These are phyloP conservation scores for Noturus placidus DNA, from an alignment of 2,113 vertebrate genomes.

Conservation along the genomic window DNA sequence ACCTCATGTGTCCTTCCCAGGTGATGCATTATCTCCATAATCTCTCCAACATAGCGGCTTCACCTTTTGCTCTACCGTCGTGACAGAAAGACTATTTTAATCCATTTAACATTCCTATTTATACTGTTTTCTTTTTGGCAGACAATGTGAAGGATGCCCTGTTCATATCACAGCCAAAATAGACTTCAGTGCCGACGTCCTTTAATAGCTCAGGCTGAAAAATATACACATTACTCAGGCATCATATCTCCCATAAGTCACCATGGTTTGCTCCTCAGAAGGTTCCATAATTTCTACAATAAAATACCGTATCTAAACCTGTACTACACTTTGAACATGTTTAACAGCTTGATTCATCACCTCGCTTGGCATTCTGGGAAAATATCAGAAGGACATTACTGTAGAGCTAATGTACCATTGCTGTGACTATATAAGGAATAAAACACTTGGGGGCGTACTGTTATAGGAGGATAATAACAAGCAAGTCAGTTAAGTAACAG, in stretches of 20 bases:
- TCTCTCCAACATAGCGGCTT: background rate
- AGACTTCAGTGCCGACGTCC: conserved; percentile 15
- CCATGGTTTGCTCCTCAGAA: background rate
- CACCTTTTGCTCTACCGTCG: background rate
- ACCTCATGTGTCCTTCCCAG: conserved; percentile 1
- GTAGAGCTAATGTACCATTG: background rate
- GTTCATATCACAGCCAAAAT: conserved; percentile 5
- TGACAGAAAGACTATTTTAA: background rate
- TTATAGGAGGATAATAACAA: background rate
- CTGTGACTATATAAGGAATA: background rate
- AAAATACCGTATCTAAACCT: background rate
- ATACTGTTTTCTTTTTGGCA: background rate
- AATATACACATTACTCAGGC: conserved; percentile 2
- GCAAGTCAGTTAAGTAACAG: no score
- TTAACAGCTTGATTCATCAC: background rate
- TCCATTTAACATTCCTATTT: background rate
- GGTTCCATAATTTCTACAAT: background rate
- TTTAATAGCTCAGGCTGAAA: conserved; percentile 35
- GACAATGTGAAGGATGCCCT: background rate
- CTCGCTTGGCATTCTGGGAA: background rate
- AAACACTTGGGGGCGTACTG: background rate
- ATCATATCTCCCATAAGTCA: conserved; percentile 16
- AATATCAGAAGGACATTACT: background rate
- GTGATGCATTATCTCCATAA: background rate
- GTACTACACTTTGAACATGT: background rate